Base-by-base conservation (phyloP, 1,140 invertebrate genomes). In the Trichogramma pretiosum region DNA sequence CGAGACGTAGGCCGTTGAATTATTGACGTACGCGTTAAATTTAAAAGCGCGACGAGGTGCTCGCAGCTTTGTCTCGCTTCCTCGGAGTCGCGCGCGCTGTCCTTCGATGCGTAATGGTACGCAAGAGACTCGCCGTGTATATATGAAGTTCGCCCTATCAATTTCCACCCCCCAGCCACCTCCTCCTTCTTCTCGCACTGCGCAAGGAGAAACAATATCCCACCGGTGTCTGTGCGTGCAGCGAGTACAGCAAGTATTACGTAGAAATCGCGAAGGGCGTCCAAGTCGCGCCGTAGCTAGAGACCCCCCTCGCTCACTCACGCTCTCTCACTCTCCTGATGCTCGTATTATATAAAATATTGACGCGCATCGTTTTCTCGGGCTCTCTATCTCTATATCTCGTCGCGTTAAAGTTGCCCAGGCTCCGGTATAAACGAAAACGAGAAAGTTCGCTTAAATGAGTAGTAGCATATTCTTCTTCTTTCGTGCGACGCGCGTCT, bases 11-110 rank as follows among this genome's bases (percentile, higher is more conserved):
- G 54, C 46, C 30, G n/a, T 59, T 59, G 59, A 61, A 61, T 59
- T 61, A 61, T 59, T 59, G 56, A 61, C 53, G n/a, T n/a, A 53
- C 46, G 57, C 53, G 55, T 61, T 54, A 58, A 61, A 59, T 61
- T 61, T 58, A 60, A 59, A 61, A 62, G 54, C 49, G 54, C 41
- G 19, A 43, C 30, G 32, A 41, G 30, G 56, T 53, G 47, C 47
- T 49, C 55, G n/a, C n/a, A n/a, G 53, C 50, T 55, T 57, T 52
- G 49, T 56, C 52, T 56, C 49, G 52, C 53, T 52, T 57, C 52
- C 47, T 38, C n/a, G n/a, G n/a, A n/a, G n/a, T n/a, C n/a, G n/a
- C n/a, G n/a, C n/a, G n/a, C 47, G 38, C 33, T 44, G 46, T 46
- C 34, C 40, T 48, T 45, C 41, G n/a, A n/a, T n/a, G n/a, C n/a